phyloP scores from a whole-genome alignment of 2,888 invertebrate species.

The Agrotis segetum region DNA sequence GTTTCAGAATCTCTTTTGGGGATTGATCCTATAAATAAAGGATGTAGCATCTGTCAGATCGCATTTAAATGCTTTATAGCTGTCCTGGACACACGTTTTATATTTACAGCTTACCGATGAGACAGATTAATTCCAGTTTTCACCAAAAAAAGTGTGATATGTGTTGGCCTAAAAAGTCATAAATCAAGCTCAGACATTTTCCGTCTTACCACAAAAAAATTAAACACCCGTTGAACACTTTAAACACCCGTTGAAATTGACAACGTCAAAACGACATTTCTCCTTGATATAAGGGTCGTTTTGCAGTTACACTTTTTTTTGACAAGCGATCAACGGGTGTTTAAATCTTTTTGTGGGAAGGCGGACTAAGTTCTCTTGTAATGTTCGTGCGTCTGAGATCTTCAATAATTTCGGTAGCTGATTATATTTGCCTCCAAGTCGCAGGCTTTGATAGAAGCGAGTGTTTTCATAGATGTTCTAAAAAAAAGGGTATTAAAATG shows the following conservation, averaged over 20 bases:
- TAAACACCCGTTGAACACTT: too few species aligned
- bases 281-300: too few species aligned
- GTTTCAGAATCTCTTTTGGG: neutral
- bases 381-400: too few species aligned
- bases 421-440: neutral
- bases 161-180: neutral
- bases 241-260: too few species aligned
- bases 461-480: neutral
- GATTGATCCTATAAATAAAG: neutral
- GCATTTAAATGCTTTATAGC: neutral
- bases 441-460: neutral
- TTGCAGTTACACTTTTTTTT: too few species aligned
- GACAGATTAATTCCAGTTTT: neutral
- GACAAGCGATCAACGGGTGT: too few species aligned
- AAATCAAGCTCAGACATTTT: neutral
- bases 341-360: too few species aligned
- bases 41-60: neutral
- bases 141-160: neutral
- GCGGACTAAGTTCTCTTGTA: too few species aligned
- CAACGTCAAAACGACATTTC: too few species aligned
- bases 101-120: neutral
- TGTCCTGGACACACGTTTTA: neutral
- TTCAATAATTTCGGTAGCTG: neutral
- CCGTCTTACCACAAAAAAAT: too few species aligned
- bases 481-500: neutral